A percentile compares a stretch with the other conserved stretches of the same genome.
These are phyloP conservation scores for Tiphia femorata DNA, from an alignment of 2,888 invertebrate species.

Conservation along the genomic window DNA sequence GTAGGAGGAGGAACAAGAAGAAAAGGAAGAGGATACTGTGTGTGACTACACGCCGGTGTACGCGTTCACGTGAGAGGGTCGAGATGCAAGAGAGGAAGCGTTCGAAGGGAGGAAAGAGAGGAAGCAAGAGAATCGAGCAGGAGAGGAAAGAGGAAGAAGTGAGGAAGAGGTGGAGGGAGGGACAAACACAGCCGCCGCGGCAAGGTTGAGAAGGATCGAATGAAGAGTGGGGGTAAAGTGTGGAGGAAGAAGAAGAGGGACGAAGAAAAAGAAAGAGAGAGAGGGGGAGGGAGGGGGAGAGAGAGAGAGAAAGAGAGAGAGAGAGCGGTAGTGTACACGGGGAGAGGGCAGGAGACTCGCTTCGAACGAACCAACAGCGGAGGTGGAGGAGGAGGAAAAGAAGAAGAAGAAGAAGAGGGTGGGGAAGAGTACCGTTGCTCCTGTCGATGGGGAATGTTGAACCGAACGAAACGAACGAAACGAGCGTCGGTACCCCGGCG, in stretches of 20 bases:
- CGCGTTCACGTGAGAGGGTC: background rate
- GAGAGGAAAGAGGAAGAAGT: constrained; percentile 1
- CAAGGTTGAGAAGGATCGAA: constrained; percentile 7
- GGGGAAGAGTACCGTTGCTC: constrained; percentile 67
- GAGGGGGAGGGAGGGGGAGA: constrained; percentile 5
- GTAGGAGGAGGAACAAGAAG: constrained; percentile 1
- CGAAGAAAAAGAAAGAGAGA: background rate
- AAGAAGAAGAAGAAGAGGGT: constrained; percentile 31
- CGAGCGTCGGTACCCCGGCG: constrained; percentile 17
- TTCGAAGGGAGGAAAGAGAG: constrained; percentile 9
- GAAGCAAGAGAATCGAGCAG: too few species aligned
- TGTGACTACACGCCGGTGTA: background rate
- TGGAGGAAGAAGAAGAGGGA: constrained; percentile 2
- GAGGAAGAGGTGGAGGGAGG: background rate
- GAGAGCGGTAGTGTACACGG: too few species aligned
- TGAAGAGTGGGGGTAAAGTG: constrained; percentile 3
- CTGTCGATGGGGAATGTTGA: constrained; percentile 63
- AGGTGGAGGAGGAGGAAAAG: constrained; percentile 1
- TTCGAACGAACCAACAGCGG: constrained; percentile 7
- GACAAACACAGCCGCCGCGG: background rate
- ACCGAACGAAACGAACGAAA: constrained; percentile 43
- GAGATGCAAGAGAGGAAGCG: too few species aligned
- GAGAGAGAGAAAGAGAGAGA: constrained; percentile 15
- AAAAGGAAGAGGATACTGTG: constrained; percentile 6
- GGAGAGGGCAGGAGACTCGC: too few species aligned